Conservation (phyloP, 2,797 vertebrate genomes). For the Helarctos malayanus region DNA sequence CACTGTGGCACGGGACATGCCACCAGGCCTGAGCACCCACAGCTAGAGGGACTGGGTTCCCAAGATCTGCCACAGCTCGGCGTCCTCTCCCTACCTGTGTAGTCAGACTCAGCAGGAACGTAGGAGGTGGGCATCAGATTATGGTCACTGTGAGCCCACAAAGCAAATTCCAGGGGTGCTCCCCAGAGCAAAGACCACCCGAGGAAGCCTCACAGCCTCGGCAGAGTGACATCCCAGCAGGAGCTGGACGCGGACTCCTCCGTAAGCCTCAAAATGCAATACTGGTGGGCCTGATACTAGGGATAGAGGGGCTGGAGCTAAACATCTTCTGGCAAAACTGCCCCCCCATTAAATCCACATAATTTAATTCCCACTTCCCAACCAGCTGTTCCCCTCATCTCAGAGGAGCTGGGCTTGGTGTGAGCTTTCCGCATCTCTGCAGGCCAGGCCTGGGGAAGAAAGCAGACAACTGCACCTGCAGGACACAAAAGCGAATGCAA, state of each 20-base stretch:
- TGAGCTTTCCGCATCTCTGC: background rate
- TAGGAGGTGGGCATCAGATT: background rate
- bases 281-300: background rate
- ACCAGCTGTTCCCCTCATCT: constrained; percentile 39
- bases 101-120: background rate
- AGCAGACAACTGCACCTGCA: background rate
- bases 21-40: background rate
- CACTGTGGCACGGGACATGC: background rate
- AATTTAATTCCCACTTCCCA: constrained; percentile 30
- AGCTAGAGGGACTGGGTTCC: background rate
- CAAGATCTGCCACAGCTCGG: background rate
- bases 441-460: background rate
- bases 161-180: background rate
- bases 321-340: constrained; percentile 2
- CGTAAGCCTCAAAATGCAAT: background rate
- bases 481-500: background rate
- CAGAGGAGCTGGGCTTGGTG: background rate
- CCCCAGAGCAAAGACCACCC: background rate
- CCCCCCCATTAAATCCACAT: background rate
- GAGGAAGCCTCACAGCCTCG: background rate
- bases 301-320: background rate
- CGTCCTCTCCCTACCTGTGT: background rate
- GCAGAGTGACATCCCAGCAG: rapidly evolving
- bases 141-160: background rate
- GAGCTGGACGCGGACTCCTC: background rate